Percentiles rank a stretch among this genome's conserved stretches.
These are phyloP conservation scores for Eupithecia pulchellata DNA, from an alignment of 2,888 invertebrate genomes.

Conservation along the genomic window DNA sequence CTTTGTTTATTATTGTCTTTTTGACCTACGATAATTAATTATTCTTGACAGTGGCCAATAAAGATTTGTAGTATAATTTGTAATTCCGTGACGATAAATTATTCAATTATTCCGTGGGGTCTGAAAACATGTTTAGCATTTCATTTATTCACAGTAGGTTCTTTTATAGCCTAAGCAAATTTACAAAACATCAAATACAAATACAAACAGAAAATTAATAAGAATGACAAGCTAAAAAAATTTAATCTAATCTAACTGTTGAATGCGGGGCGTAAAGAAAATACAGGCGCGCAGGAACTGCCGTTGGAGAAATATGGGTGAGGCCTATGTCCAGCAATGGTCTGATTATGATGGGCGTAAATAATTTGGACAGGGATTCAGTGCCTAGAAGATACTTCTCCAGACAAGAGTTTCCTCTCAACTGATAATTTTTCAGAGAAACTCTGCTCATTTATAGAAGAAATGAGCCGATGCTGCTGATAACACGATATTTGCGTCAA, in stretches of 20 bases:
- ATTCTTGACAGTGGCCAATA: background rate
- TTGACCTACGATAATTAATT: background rate
- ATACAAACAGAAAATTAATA: background rate
- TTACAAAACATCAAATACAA: background rate
- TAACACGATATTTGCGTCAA: conserved; percentile 39
- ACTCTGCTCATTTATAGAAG: conserved; percentile 24
- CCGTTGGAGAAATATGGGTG: background rate
- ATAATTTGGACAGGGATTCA: conserved; percentile 30
- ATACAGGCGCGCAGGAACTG: background rate
- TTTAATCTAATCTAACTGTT: background rate
- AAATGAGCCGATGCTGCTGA: too few relatives aligned
- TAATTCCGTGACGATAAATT: background rate
- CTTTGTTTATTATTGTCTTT: too few relatives aligned
- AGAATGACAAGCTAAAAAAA: background rate
- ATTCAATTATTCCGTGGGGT: background rate
- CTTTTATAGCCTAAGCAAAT: background rate
- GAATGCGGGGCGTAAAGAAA: background rate
- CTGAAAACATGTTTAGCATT: background rate
- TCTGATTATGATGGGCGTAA: background rate
- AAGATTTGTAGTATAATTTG: background rate
- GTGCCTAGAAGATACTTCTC: conserved; percentile 15
- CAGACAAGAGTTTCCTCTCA: conserved; percentile 25
- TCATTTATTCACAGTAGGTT: background rate
- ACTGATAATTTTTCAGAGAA: conserved; percentile 20
- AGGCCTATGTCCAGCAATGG: background rate